phyloP scores from a whole-genome alignment of 30 jellyfish, hydroid and myxozoan genomes.

The Hydra vulgaris region DNA sequence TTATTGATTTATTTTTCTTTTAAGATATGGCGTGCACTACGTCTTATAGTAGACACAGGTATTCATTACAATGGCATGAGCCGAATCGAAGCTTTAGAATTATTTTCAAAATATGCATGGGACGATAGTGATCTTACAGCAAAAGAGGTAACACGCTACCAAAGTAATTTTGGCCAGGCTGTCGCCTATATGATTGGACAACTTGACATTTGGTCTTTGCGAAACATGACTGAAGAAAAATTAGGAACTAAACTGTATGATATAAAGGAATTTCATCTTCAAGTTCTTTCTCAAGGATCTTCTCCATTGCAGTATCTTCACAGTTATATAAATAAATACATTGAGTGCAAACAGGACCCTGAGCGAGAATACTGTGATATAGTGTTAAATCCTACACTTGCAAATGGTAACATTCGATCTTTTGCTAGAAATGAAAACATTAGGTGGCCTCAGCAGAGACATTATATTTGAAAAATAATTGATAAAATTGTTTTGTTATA shows the following conservation, averaged over 20 bases:
- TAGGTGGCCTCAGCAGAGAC: conserved; percentile 31
- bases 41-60: conserved; percentile 97
- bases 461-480: conserved; percentile 17
- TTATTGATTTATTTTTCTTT: not conserved
- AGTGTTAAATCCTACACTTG: conserved; percentile 57
- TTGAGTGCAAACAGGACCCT: conserved; percentile 44
- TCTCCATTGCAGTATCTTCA: conserved; percentile 51
- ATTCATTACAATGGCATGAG: conserved; percentile 70
- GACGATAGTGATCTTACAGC: conserved; percentile 85
- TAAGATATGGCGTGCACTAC: conserved; percentile 97
- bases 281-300: conserved; percentile 76
- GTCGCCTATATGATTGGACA: conserved; percentile 98
- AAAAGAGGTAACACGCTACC: conserved; percentile 91
- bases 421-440: not conserved
- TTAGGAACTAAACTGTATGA: conserved; percentile 51
- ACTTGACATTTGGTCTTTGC: conserved; percentile 61
- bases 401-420: conserved; percentile 13
- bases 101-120: conserved; percentile 90
- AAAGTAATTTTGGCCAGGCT: conserved; percentile 98
- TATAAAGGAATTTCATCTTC: conserved; percentile 86
- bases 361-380: conserved; percentile 47
- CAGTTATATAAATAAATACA: conserved; percentile 43
- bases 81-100: conserved; percentile 63
- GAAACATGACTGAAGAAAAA: conserved; percentile 53
- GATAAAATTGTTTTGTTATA: too few relatives aligned